Conservation (phyloP, 2,797 vertebrate genomes). For the Thamnophis elegans region DNA sequence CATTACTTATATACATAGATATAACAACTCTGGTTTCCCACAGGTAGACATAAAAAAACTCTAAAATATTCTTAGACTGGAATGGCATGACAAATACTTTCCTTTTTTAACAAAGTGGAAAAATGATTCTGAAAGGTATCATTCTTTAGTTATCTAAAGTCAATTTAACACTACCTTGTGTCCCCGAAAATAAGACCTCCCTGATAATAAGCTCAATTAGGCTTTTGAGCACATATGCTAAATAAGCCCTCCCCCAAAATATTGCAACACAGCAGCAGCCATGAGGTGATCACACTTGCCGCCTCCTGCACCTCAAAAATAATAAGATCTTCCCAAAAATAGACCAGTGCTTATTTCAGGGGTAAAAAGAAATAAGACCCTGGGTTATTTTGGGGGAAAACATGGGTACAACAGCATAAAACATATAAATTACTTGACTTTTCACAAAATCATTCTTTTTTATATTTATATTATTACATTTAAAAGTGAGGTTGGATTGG, state of each 20-base stretch:
- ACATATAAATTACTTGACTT: neutral
- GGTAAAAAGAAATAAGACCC: too few species aligned
- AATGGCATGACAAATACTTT: neutral
- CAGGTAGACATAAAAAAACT: neutral
- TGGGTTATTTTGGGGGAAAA: too few species aligned
- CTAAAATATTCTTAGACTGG: neutral
- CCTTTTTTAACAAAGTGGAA: neutral
- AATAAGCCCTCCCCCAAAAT: too few species aligned
- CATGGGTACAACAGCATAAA: neutral
- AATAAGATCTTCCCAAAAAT: too few species aligned
- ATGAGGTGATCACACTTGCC: too few species aligned
- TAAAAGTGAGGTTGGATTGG: neutral
- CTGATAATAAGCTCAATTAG: too few species aligned
- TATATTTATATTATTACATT: neutral
- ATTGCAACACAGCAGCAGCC: too few species aligned
- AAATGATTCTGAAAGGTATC: neutral
- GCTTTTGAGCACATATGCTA: too few species aligned
- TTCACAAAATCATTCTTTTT: neutral
- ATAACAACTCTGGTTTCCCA: constrained; percentile 73
- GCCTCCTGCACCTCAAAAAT: too few species aligned
- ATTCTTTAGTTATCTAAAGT: neutral
- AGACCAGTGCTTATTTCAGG: too few species aligned
- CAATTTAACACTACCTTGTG: neutral
- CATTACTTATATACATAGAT: constrained; percentile 97
- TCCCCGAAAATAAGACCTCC: too few species aligned